These are phyloP conservation scores for Nezara viridula DNA, from an alignment of 2,888 invertebrate genomes.

Conservation along the genomic window DNA sequence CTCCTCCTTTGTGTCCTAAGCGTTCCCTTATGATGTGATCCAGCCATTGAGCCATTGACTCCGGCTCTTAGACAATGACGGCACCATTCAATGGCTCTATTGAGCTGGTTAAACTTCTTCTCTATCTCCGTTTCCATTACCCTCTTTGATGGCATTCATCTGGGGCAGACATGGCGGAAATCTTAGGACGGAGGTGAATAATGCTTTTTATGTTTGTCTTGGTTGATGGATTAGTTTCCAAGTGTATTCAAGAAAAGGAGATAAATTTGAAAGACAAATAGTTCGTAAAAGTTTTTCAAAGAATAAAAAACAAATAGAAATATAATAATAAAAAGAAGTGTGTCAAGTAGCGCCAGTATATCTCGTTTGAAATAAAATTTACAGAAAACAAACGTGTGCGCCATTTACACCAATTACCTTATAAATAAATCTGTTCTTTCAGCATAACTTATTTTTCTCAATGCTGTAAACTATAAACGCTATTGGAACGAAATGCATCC, in stretches of 20 bases:
- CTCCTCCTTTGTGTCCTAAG: neutral
- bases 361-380: too few species aligned
- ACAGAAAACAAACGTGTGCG: too few species aligned
- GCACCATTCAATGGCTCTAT: slow-evolving; percentile 34
- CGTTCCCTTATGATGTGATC: slow-evolving; percentile 19
- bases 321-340: too few species aligned
- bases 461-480: too few species aligned
- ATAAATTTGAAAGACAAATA: neutral
- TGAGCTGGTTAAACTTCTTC: slow-evolving; percentile 29
- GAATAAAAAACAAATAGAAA: too few species aligned
- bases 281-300: neutral
- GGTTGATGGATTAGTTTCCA: neutral
- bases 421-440: too few species aligned
- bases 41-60: slow-evolving; percentile 15
- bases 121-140: slow-evolving; percentile 23
- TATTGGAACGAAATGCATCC: too few species aligned
- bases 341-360: too few species aligned
- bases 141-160: slow-evolving; percentile 36
- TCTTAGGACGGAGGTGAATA: neutral
- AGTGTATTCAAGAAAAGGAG: neutral
- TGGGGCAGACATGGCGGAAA: neutral
- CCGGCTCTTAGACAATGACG: slow-evolving; percentile 10
- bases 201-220: neutral
- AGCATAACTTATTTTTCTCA: too few species aligned
- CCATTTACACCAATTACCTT: too few species aligned